These are phyloP conservation scores for Albula goreensis DNA, from an alignment of 2,113 vertebrate species.

Conservation along the genomic window DNA sequence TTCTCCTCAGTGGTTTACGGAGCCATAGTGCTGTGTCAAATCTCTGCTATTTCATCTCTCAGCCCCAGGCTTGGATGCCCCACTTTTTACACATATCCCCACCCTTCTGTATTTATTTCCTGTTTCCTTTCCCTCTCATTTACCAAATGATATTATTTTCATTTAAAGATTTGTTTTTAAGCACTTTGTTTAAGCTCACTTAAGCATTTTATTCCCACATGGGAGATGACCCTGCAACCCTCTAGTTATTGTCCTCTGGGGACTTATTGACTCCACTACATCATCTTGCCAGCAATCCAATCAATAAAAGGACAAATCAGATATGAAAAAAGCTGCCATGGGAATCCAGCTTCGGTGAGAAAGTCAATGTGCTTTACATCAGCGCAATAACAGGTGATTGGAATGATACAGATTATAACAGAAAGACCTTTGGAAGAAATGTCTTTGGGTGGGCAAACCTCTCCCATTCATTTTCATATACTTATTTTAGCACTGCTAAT, in stretches of 20 bases:
- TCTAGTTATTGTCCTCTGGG: neutral
- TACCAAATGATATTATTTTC: no score
- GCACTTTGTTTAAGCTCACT: neutral
- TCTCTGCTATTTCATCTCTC: neutral
- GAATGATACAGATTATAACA: no score
- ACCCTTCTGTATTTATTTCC: neutral
- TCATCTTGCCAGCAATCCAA: neutral
- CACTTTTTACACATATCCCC: neutral
- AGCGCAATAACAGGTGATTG: neutral
- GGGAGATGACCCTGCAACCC: neutral
- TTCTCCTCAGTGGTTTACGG: neutral
- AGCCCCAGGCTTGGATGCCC: no score
- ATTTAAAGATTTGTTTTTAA: neutral
- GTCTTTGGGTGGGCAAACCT: neutral
- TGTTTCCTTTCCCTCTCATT: no score
- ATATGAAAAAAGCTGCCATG: neutral
- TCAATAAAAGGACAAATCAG: neutral
- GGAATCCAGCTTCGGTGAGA: no score
- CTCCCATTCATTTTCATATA: neutral
- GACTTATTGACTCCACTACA: neutral
- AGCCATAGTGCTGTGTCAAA: neutral
- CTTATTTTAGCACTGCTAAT: slow-evolving; percentile 8
- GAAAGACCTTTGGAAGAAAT: neutral
- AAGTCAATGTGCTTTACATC: neutral
- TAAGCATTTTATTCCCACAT: neutral